Conservation (phyloP, 2,113 vertebrate genomes). For the Alligator sinensis region DNA sequence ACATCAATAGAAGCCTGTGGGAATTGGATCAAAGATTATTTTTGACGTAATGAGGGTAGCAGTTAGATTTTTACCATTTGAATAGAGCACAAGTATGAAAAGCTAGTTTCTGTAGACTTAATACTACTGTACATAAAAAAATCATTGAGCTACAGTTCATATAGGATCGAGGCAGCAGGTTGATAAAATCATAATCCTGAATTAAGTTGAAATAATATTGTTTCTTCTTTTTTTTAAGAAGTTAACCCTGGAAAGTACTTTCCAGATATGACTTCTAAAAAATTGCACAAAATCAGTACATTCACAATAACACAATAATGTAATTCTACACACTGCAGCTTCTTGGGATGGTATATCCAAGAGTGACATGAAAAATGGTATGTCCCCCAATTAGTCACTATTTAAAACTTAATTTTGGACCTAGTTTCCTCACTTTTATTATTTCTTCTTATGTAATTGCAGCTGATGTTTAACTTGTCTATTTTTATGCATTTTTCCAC, state of each 20-base stretch:
- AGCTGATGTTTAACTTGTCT: background rate
- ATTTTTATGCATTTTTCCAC: background rate
- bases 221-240: background rate
- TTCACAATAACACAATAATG: background rate
- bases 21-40: conserved; percentile 18
- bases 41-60: background rate
- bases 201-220: background rate
- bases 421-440: background rate
- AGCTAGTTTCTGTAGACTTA: background rate
- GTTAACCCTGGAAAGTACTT: background rate
- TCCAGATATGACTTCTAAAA: background rate
- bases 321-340: background rate
- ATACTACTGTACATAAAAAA: background rate
- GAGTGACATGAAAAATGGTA: background rate
- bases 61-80: conserved; percentile 1
- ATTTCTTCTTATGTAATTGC: background rate
- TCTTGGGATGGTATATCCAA: background rate
- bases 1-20: background rate
- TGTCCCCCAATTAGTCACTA: background rate
- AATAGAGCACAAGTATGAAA: background rate
- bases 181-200: background rate
- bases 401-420: background rate
- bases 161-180: background rate
- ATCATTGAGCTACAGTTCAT: background rate
- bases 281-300: background rate